phyloP scores from a whole-genome alignment of 2,888 invertebrate species.

The Nephrotoma guestfalica region DNA sequence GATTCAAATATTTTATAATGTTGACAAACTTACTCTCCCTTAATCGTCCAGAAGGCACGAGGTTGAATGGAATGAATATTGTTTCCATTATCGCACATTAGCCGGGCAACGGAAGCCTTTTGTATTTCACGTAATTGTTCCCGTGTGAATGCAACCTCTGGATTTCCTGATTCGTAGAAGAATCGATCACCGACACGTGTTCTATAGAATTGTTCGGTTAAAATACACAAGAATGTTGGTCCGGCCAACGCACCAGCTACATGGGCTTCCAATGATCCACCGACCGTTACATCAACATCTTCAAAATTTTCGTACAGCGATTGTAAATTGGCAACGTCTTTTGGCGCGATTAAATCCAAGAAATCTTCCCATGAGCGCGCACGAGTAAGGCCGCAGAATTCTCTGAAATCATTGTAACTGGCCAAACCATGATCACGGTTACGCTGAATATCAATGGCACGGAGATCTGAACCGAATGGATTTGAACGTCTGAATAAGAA shows the following conservation, averaged over 20 bases:
- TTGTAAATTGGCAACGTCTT: constrained; percentile 49
- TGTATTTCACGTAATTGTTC: constrained; percentile 64
- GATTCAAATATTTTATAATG: background rate
- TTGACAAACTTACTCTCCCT: constrained; percentile 34
- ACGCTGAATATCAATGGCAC: constrained; percentile 71
- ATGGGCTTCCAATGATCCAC: constrained; percentile 62
- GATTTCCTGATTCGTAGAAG: constrained; percentile 62
- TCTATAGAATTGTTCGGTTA: constrained; percentile 75
- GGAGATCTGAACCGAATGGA: constrained; percentile 64
- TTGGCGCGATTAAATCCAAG: constrained; percentile 45
- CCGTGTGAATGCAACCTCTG: constrained; percentile 46
- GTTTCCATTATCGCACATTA: constrained; percentile 69
- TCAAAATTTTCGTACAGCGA: constrained; percentile 53
- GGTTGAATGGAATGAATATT: constrained; percentile 49
- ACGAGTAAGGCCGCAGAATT: constrained; percentile 56
- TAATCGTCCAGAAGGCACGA: constrained; percentile 49
- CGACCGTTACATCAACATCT: constrained; percentile 78
- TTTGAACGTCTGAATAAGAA: constrained; percentile 51
- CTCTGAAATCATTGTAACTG: constrained; percentile 61
- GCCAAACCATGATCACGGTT: constrained; percentile 77
- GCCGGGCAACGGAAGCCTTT: constrained; percentile 58
- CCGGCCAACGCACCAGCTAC: constrained; percentile 67
- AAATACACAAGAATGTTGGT: constrained; percentile 76
- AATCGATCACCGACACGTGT: constrained; percentile 75
- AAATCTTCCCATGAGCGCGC: constrained; percentile 57